Base-by-base conservation (phyloP, 2,113 vertebrate species). In the Anarrhichthys ocellatus region DNA sequence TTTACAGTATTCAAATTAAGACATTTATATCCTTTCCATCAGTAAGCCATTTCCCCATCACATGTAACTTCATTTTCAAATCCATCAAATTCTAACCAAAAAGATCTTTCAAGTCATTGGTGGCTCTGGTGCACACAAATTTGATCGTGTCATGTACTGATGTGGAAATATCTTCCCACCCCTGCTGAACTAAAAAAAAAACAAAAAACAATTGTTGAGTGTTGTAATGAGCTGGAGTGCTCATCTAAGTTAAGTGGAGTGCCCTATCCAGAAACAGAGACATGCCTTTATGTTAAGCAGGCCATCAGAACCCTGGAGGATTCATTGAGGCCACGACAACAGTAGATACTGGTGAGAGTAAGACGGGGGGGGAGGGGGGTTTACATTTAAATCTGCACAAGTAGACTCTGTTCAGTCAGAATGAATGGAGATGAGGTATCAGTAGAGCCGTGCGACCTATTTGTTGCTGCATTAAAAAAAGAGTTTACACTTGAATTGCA, bases 61-160 rank as follows among this genome's bases (percentile, higher is more conserved):
- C 54, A 83, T 42, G 10, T 69, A 40, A 27, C 65, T 68, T 20
- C 18, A 80, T 82, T 65, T 78, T 61, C 44, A 76, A 82, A 70
- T 42, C 64, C 74, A 59, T 68, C 42, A 83, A 20, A 84, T 71
- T 56, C 42, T 65, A 80, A 69, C 42, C 59, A 76, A 36, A 78
- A 54, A 78, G 44, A 27, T 58, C 70, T 74, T 38, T 69, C 18
- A 71, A 65, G 90, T 92, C 86, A 85, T 91, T 93, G 93, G 94
- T 92, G 93, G 91, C 87, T 91, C 78, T 63, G 64, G 78, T 89
- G 92, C 82, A 87, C 68, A 76, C 80, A 90, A 76, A 65, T 81
- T 73, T 67, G 56, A 72, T 78, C 29, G 54, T 15, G 9, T 2
- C 22, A 20, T 32, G 36, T 9, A 11, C 32, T 11, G 18, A 81